Percentiles rank a stretch among this genome's conserved stretches.
Conservation (phyloP, 2,888 invertebrate genomes). For the Lucinisca nassula region DNA sequence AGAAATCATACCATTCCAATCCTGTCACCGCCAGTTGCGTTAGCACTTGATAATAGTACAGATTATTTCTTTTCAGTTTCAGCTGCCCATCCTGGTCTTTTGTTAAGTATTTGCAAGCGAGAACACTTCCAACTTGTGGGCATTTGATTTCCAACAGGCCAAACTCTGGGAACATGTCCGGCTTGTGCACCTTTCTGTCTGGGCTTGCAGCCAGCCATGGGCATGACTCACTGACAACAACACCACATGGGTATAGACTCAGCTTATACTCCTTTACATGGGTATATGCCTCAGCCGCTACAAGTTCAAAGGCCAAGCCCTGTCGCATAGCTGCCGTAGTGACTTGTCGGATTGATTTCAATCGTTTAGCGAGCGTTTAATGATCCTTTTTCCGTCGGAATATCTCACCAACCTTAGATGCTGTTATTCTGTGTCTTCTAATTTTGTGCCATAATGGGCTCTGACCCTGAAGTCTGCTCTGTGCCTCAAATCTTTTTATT, state of each 20-base stretch:
- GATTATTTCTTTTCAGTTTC: slow-evolving; percentile 26
- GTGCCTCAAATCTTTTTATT: background rate
- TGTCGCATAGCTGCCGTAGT: slow-evolving; percentile 21
- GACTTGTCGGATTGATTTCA: slow-evolving; percentile 21
- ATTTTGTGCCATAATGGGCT: background rate
- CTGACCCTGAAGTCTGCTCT: background rate
- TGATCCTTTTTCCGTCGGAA: background rate
- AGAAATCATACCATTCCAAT: slow-evolving; percentile 36
- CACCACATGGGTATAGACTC: slow-evolving; percentile 33
- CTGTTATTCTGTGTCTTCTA: background rate
- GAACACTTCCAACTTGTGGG: slow-evolving; percentile 2
- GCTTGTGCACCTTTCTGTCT: slow-evolving; percentile 29
- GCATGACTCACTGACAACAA: background rate
- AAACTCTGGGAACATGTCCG: background rate
- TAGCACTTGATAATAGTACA: slow-evolving; percentile 30
- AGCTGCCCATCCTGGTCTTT: slow-evolving; percentile 2
- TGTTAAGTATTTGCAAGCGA: background rate
- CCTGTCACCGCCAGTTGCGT: slow-evolving; percentile 35
- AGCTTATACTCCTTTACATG: background rate
- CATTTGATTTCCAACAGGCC: slow-evolving; percentile 37
- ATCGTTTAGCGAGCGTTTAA: background rate
- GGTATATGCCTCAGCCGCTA: slow-evolving; percentile 19
- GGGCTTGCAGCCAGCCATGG: slow-evolving; percentile 35
- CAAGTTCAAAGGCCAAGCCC: slow-evolving; percentile 4
- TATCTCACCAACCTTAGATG: slow-evolving; percentile 1